Evolutionary conservation across 2,797 vertebrate species (phyloP).

Genomic region (Fratercula arctica): DNA sequence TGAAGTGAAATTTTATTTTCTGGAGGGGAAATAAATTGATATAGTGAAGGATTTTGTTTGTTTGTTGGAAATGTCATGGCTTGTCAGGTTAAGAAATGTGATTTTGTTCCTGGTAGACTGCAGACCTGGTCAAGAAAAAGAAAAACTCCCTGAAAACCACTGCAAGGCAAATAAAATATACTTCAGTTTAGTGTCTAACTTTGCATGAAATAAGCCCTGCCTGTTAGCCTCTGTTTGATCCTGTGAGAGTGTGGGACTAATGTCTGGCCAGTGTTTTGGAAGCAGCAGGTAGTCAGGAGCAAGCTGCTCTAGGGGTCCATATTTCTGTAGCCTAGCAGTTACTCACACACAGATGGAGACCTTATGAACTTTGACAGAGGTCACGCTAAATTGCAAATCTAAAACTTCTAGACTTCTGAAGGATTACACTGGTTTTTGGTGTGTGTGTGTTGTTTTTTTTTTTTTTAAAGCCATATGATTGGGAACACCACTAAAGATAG

Average conservation of each 20-base stretch:
- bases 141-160: conserved; percentile 47
- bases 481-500: conserved; percentile 27
- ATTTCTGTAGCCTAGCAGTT: conserved; percentile 85
- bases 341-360: conserved; percentile 94
- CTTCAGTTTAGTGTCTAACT: conserved; percentile 73
- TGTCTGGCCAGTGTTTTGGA: conserved; percentile 97
- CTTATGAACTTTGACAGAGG: conserved; percentile 93
- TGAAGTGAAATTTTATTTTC: conserved; percentile 15
- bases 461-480: conserved; percentile 26
- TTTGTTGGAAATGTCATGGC: conserved; percentile 44
- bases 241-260: conserved; percentile 87
- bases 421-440: conserved; percentile 52
- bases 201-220: conserved; percentile 86
- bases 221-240: conserved; percentile 92
- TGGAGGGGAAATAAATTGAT: conserved; percentile 33
- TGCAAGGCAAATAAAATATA: conserved; percentile 60
- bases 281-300: conserved; percentile 96
- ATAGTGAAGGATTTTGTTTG: conserved; percentile 35
- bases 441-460: neutral
- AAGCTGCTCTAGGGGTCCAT: conserved; percentile 90
- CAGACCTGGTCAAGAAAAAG: conserved; percentile 46
- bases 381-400: conserved; percentile 90
- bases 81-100: conserved; percentile 59
- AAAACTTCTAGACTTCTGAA: conserved; percentile 78
- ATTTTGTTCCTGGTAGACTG: conserved; percentile 27